phyloP scores from a whole-genome alignment of 2,797 vertebrate genomes.

The Liparis tanakae region DNA sequence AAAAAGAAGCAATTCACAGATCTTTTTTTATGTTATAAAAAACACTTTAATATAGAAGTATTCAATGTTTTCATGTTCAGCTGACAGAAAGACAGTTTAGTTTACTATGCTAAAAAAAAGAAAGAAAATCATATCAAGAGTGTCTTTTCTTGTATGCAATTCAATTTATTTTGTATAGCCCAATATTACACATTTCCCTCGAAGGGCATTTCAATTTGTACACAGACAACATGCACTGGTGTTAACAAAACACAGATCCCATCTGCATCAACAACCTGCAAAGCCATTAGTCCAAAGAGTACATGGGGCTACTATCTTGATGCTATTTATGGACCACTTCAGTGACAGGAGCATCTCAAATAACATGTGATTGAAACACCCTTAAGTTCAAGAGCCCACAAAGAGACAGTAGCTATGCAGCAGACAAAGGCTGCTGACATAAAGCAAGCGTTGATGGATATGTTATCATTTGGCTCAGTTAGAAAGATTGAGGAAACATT shows the following conservation, averaged over 20 bases:
- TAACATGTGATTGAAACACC: slow-evolving; percentile 45
- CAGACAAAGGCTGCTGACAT: slow-evolving; percentile 2
- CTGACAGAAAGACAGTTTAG: background rate
- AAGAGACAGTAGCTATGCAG: slow-evolving; percentile 41
- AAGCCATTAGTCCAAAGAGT: slow-evolving; percentile 42
- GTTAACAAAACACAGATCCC: slow-evolving; percentile 25
- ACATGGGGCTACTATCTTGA: slow-evolving; percentile 25
- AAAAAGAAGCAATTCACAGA: background rate
- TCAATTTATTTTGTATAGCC: too few relatives aligned
- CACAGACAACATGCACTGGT: too few relatives aligned
- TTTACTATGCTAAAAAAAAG: slow-evolving; percentile 2
- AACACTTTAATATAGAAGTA: slow-evolving; percentile 12
- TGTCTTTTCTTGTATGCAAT: slow-evolving; percentile 14
- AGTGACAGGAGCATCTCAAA: slow-evolving; percentile 50
- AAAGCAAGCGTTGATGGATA: background rate
- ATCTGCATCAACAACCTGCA: slow-evolving; percentile 26
- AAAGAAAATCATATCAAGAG: background rate
- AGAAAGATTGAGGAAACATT: background rate
- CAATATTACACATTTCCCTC: too few relatives aligned
- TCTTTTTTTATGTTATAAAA: background rate
- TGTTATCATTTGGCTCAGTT: slow-evolving; percentile 8
- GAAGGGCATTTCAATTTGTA: too few relatives aligned
- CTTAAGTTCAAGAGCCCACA: slow-evolving; percentile 40
- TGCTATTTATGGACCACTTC: slow-evolving; percentile 64
- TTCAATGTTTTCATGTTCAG: background rate